Base-by-base conservation (phyloP, 2,888 invertebrate genomes). In the Latrodectus hesperus region DNA sequence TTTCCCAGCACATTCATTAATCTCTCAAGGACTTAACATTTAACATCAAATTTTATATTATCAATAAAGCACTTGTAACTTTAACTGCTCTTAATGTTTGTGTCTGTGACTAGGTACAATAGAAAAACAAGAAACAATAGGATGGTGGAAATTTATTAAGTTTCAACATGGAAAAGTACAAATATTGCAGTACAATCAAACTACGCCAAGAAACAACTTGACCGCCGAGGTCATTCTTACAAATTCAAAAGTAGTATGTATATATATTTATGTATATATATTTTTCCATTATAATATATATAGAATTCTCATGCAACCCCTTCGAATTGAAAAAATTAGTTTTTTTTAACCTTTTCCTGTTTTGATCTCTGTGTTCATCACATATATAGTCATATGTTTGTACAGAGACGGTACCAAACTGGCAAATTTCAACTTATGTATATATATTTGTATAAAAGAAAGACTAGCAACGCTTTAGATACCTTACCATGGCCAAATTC, bases 91-190 rank as follows among this genome's bases (percentile, higher is more conserved):
- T 38, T 6, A 38, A 38, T 38, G 38, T 38, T 38, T 38, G 38
- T 38, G 38, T 38, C 38, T 38, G 38, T 38, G 38, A 38, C 6
- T 6, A 38, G 38, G 6, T 38, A 38, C 38, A 38, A 38, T 38
- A 38, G 38, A 38, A 38, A 38, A 38, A 38, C 11, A 60, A 67
- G 16, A 76, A 22, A 67, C 1, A 52, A 73, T 85, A 88, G 80
- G 88, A 88, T 85, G 81, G 88, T 88, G 88, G 88, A 88, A 85
- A 88, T 88, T 88, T 93, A 93, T 93, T 93, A 93, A 93, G 93
- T 93, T 92, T 94, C 93, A 93, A 94, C 94, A 94, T 94, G 94
- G 93, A 94, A 94, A 94, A 94, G 94, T 94, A 94, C 94, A 94
- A 94, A 94, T 93, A 94, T 94, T 94, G 93, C 93, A 93, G 93